Conservation (phyloP, 92 coral and sea anemone genomes). For the Phenganax stokvisi region DNA sequence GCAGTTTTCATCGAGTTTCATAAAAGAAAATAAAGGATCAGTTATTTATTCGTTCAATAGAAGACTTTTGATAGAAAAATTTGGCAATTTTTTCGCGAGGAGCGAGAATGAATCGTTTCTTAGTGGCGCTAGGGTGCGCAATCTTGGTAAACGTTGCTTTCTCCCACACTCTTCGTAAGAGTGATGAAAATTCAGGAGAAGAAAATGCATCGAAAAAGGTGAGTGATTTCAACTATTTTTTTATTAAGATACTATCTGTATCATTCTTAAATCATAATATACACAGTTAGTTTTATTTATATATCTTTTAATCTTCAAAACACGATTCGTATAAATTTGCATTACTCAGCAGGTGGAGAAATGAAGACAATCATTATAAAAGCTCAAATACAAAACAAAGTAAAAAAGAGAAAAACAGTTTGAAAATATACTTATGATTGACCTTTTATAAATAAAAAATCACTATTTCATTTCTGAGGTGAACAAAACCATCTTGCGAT, state of each 20-base stretch:
- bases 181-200: constrained; percentile 1
- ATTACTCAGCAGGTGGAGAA: background rate
- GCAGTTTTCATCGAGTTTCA: background rate
- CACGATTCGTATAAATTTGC: background rate
- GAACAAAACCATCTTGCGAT: background rate
- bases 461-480: too few species aligned
- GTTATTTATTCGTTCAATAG: constrained; percentile 5
- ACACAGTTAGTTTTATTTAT: too few species aligned
- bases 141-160: background rate
- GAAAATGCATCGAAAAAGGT: constrained; percentile 38
- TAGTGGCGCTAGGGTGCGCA: constrained; percentile 4
- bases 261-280: background rate
- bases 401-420: too few species aligned
- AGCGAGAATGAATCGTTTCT: constrained; percentile 23
- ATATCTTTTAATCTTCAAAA: too few species aligned
- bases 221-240: background rate
- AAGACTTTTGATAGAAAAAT: background rate
- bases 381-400: too few species aligned
- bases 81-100: background rate
- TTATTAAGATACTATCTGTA: background rate
- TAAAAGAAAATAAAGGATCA: background rate
- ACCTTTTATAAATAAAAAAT: too few species aligned
- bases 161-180: background rate
- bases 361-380: background rate
- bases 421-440: too few species aligned